Base-by-base conservation (phyloP, 2,113 vertebrate species). In the Urocitellus parryii region DNA sequence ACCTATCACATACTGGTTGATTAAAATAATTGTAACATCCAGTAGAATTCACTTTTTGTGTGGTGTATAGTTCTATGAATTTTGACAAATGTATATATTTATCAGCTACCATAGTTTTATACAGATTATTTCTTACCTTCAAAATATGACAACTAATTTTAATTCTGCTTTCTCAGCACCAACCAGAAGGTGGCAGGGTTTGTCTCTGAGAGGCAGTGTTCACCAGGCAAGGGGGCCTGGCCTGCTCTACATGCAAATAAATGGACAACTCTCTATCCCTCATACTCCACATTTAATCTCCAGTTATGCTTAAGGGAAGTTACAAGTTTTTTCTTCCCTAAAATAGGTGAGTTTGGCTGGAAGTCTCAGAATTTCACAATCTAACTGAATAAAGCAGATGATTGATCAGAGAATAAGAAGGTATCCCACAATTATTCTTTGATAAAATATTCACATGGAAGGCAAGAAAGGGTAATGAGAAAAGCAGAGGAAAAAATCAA, bases 131-230 rank as follows among this genome's bases (percentile, higher is more conserved):
- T 90, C 48, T 82, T 11, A 81, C 24, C 7, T 42, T 5, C 4
- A 22, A 91, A 90, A 87, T 68, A 96, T 22, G 51, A 76, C 34
- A 80, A 65, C 25, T 86, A 73, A 91, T 65, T 88, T 91, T 90
- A 95, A 84, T 77, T 42, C 14, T 65, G 94, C 58, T 39, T 94
- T 97, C 76, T 88, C 56, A 90, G 48, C 34, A 92, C 4, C 51
- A 80, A 68, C 97, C 98, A 97, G 95, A 74, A 98, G 98, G 72
- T 96, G 98, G 97, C 95, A 97, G 94, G 8, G 65, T 93, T 98
- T 96, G 96, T 65, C 78, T 96, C 51, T 42, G 9, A 88, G 65
- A 95, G 20, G 37, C 29, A 61, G 61, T 27, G 25, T 65, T 93
- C 37, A 45, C 51, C 7, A 73, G 48, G 39, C n/a, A 92, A 89